Conservation (phyloP, 2,888 invertebrate genomes). For the Seira ritae region DNA sequence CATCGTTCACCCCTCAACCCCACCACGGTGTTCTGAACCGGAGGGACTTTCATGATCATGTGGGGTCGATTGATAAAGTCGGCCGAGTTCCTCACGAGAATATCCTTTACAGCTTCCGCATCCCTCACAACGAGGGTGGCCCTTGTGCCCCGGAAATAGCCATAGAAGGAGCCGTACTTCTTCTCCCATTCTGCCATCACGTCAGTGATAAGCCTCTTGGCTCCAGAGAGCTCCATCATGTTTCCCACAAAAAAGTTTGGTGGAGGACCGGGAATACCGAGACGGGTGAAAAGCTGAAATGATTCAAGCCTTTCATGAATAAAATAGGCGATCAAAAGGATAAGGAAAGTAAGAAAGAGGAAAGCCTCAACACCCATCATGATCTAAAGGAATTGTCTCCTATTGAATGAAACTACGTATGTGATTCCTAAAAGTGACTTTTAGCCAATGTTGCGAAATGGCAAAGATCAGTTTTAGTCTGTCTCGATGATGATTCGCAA, state of each 20-base stretch:
- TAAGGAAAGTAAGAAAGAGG: background rate
- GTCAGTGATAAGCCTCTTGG: constrained; percentile 52
- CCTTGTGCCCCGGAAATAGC: constrained; percentile 71
- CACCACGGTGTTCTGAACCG: constrained; percentile 68
- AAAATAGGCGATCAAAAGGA: constrained; percentile 25
- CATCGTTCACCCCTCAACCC: constrained; percentile 76
- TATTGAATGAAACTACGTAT: no score
- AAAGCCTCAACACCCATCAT: background rate
- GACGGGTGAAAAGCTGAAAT: constrained; percentile 42
- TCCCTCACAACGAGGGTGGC: constrained; percentile 73
- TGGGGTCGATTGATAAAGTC: constrained; percentile 74
- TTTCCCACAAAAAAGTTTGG: constrained; percentile 68
- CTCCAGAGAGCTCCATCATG: constrained; percentile 53
- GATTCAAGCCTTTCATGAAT: constrained; percentile 31
- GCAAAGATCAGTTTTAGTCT: no score
- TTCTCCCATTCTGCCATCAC: constrained; percentile 71
- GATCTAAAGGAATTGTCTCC: background rate
- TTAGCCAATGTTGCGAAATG: no score
- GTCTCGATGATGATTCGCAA: background rate
- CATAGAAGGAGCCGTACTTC: constrained; percentile 71
- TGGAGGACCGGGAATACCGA: constrained; percentile 68
- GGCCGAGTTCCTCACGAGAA: constrained; percentile 74
- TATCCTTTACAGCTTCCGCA: constrained; percentile 73
- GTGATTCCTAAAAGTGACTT: no score
- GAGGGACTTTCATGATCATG: constrained; percentile 68